Percentiles rank a stretch among this genome's conserved stretches.
phyloP scores from a whole-genome alignment of 2,888 invertebrate genomes.

The Marasmarcha lunaedactyla region DNA sequence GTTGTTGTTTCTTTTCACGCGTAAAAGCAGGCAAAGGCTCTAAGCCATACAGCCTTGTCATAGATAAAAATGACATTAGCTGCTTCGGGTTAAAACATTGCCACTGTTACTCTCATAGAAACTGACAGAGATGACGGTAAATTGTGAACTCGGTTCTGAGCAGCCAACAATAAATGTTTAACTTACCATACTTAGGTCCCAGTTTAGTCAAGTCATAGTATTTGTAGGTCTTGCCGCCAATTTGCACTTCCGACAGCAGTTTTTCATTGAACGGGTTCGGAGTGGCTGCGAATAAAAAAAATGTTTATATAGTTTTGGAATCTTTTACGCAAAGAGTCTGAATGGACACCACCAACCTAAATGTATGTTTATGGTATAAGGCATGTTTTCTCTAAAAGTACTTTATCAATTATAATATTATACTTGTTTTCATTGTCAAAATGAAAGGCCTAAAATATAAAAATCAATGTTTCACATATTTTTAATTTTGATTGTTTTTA shows the following conservation, averaged over 20 bases:
- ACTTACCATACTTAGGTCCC: conserved; percentile 85
- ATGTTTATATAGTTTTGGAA: too few species aligned
- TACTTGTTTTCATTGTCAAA: too few species aligned
- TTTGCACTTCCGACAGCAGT: conserved; percentile 69
- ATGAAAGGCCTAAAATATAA: too few species aligned
- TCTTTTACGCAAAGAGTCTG: too few species aligned
- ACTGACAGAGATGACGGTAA: neutral
- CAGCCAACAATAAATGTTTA: neutral
- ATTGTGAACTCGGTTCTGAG: neutral
- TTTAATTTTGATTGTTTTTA: too few species aligned
- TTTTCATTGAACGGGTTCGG: conserved; percentile 72
- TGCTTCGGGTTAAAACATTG: neutral
- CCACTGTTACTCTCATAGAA: neutral
- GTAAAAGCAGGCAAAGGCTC: neutral
- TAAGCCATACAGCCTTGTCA: neutral
- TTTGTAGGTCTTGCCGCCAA: conserved; percentile 74
- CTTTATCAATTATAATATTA: too few species aligned
- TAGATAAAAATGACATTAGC: neutral
- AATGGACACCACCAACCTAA: too few species aligned
- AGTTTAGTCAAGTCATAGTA: conserved; percentile 85
- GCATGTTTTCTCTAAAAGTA: too few species aligned
- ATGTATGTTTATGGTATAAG: too few species aligned
- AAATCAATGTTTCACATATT: too few species aligned
- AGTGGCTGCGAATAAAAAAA: conserved; percentile 24
- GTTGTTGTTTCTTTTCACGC: neutral